Conservation (phyloP, 2,797 vertebrate species). For the Euthynnus affinis region DNA sequence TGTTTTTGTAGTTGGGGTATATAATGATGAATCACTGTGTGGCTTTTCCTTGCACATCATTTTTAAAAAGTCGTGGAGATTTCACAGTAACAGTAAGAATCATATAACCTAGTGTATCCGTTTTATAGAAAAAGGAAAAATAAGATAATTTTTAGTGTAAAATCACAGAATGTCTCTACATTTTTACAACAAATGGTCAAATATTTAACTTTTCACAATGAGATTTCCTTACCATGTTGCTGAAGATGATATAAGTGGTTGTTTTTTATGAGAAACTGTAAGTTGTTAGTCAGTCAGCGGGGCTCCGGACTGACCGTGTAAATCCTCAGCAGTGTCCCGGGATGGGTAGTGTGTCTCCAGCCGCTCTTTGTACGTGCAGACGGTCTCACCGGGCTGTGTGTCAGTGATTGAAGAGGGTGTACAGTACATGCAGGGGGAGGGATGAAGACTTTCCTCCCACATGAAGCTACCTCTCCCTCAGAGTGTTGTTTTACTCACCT, state of each 20-base stretch:
- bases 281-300: neutral
- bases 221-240: conserved; percentile 68
- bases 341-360: conserved; percentile 61
- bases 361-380: conserved; percentile 71
- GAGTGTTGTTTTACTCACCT: neutral
- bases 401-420: conserved; percentile 12
- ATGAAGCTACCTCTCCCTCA: neutral
- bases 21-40: neutral
- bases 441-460: neutral
- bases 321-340: conserved; percentile 62
- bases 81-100: neutral
- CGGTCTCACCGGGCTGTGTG: conserved; percentile 1
- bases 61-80: neutral
- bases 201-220: neutral
- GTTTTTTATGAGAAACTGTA: neutral
- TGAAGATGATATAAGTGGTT: conserved; percentile 2
- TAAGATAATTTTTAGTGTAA: too few species aligned
- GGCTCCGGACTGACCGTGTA: conserved; percentile 17
- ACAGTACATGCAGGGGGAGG: neutral
- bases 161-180: too few species aligned
- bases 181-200: too few species aligned
- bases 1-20: neutral
- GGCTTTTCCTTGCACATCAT: neutral
- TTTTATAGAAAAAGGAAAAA: too few species aligned
- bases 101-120: too few species aligned